Conservation (phyloP, 2,797 vertebrate species). For the Sebastes elongatus region DNA sequence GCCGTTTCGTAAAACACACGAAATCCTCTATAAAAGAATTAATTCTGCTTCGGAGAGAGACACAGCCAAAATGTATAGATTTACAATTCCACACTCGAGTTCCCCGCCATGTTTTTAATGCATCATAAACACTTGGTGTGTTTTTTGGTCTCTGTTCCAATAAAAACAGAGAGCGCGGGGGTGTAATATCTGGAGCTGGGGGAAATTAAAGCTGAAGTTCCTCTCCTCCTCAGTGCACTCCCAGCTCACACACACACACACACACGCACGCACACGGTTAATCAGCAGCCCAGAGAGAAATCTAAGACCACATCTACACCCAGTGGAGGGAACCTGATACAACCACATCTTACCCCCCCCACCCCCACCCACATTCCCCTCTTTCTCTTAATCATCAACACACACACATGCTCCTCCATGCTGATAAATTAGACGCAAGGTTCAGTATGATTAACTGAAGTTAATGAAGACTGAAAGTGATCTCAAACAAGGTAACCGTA, state of each 20-base stretch:
- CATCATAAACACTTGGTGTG: slow-evolving; percentile 82
- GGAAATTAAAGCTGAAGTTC: slow-evolving; percentile 83
- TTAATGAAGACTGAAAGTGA: slow-evolving; percentile 77
- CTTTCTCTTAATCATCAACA: slow-evolving; percentile 73
- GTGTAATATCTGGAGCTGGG: slow-evolving; percentile 84
- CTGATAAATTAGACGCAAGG: slow-evolving; percentile 71
- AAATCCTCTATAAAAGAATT: slow-evolving; percentile 66
- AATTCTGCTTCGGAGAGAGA: slow-evolving; percentile 60
- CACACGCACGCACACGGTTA: slow-evolving; percentile 48
- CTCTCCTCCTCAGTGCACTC: slow-evolving; percentile 59
- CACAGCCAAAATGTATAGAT: slow-evolving; percentile 75
- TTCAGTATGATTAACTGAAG: slow-evolving; percentile 74
- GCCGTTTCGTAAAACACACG: slow-evolving; percentile 64
- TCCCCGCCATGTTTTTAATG: slow-evolving; percentile 76
- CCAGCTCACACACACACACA: background rate
- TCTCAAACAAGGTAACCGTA: slow-evolving; percentile 68
- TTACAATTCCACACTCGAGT: slow-evolving; percentile 71
- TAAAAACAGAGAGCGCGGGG: slow-evolving; percentile 79
- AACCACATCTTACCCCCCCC: slow-evolving; percentile 54
- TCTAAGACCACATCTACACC: slow-evolving; percentile 84
- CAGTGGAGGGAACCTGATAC: slow-evolving; percentile 82
- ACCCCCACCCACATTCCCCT: slow-evolving; percentile 41
- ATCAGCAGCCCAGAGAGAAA: slow-evolving; percentile 81
- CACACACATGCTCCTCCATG: slow-evolving; percentile 31
- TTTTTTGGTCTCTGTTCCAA: slow-evolving; percentile 82